Base-by-base conservation (phyloP, 2,888 invertebrate species). In the Lobophora halterata region DNA sequence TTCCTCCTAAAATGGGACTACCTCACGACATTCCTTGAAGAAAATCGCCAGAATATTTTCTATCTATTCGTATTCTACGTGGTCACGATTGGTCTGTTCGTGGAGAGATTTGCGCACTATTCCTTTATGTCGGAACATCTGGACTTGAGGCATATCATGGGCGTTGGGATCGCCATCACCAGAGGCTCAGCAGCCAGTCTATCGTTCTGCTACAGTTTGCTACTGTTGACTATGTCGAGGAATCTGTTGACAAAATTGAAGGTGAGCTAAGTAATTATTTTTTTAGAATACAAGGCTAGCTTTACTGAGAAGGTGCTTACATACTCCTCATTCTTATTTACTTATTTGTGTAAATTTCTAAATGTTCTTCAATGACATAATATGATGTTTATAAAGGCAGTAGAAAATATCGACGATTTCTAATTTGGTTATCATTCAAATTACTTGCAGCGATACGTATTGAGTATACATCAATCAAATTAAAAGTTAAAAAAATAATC, bases 51-150 rank as follows among this genome's bases (percentile, higher is more conserved):
- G 65, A 97, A 98, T 68, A 97, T 98, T 46, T 97, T 97, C 75
- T 97, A 97, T 71, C 85, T 98, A 16, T 97, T 98, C 73, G 89
- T 98, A 3, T 98, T 97, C 83, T 97, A 97, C 70, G 96, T 97
- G n/a, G 91, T 96, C 25, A 97, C 97, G 1, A 95, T 97, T 50
- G 95, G 94, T 0, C 78, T 98, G n/a, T 98, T 98, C 68, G 93
- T 97, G 4, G 97, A 98, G 72, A 88, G 98, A 68, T 98, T 98
- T 67, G 97, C 97, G 36, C 96, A 97, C 85, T 98, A 98, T 71
- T 96, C 97, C 0, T 97, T 97, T 74, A 96, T 98, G 95, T 93
- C 97, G 0, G 98, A 98, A 67, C 97, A 98, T 76, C 93, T 97
- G 11, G 98, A 98, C 76, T 80, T 98, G 54, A 89, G 98, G 1